Base-by-base conservation (phyloP, 2,888 invertebrate species). In the Nomada flava region DNA sequence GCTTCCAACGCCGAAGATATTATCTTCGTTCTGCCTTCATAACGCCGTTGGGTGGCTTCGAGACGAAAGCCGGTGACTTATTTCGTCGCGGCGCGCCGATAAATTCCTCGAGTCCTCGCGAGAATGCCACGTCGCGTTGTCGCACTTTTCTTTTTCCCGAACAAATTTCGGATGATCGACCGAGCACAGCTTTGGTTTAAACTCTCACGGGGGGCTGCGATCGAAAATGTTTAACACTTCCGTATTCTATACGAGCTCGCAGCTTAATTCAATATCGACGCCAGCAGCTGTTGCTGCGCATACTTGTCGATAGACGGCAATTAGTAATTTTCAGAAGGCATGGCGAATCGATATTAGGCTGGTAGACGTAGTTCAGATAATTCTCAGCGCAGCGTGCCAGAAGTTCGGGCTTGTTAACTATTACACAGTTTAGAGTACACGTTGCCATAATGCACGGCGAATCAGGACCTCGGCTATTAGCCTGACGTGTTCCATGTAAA, bases 361-460 rank as follows among this genome's bases (percentile, higher is more conserved):
- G 55, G 44, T 50, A 53, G 59, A 64, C 70, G 60, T 65, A 79
- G 70, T 71, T 79, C 26, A 62, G 71, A 79, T 79, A 79, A 79
- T 79, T 79, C 71, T 10, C 60, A 47, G 50, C 29, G 50, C 26
- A 71, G 44, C 65, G 53, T 55, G 71, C 42, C 53, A 47, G 60
- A 72, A 79, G 57, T 79, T 79, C 20, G 47, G 15, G 53, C 80
- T 71, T 53, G 79, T 79, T 79, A 79, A 79, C 60, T 50, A 79
- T 65, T 59, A 57, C 57, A n/a, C 47, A 63, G 55, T 36, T 63
- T 76, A 76, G 26, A 63, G 44, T 69, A 53, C 23, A 50, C 63
- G 57, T 2, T 57, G 29, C 44, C 36, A 57, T 63, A 47, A 57
- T 57, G 50, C 50, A 26, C 50, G 68, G 23, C 63, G 69, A 64